A percentile compares a stretch with the other conserved stretches of the same genome.
Conservation (phyloP, 2,797 vertebrate genomes). For the Denticeps clupeoides region DNA sequence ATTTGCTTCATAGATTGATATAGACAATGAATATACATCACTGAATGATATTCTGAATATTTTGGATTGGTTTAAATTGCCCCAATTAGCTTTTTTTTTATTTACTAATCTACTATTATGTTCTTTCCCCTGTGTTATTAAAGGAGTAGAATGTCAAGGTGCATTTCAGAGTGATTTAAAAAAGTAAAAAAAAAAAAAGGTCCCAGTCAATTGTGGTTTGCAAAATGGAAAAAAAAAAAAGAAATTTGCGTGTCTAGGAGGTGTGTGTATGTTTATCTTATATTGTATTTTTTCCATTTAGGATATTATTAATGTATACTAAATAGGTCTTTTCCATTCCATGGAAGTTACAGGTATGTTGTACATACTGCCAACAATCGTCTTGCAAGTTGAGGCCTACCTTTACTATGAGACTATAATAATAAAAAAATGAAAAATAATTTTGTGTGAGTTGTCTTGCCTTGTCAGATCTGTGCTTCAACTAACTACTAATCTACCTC, state of each 20-base stretch:
- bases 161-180: constrained; percentile 30
- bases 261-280: constrained; percentile 65
- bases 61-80: too few relatives aligned
- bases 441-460: constrained; percentile 44
- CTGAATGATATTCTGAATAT: constrained; percentile 57
- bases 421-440: constrained; percentile 87
- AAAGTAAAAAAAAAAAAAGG: constrained; percentile 32
- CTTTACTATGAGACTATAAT: constrained; percentile 88
- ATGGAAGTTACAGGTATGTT: constrained; percentile 75
- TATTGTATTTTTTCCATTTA: constrained; percentile 59
- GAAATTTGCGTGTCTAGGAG: constrained; percentile 47
- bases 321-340: constrained; percentile 67
- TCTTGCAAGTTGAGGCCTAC: constrained; percentile 79
- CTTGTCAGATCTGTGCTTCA: too few relatives aligned
- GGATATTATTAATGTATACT: constrained; percentile 69
- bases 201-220: constrained; percentile 56
- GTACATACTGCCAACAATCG: constrained; percentile 78
- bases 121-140: constrained; percentile 46
- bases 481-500: too few relatives aligned
- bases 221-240: constrained; percentile 33
- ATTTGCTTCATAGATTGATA: constrained; percentile 65
- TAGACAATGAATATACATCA: constrained; percentile 60
- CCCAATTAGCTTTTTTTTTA: too few relatives aligned
- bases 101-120: constrained; percentile 45
- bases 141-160: constrained; percentile 55